These are phyloP conservation scores for Sarcoramphus papa DNA, from an alignment of 2,797 vertebrate genomes.

Conservation along the genomic window DNA sequence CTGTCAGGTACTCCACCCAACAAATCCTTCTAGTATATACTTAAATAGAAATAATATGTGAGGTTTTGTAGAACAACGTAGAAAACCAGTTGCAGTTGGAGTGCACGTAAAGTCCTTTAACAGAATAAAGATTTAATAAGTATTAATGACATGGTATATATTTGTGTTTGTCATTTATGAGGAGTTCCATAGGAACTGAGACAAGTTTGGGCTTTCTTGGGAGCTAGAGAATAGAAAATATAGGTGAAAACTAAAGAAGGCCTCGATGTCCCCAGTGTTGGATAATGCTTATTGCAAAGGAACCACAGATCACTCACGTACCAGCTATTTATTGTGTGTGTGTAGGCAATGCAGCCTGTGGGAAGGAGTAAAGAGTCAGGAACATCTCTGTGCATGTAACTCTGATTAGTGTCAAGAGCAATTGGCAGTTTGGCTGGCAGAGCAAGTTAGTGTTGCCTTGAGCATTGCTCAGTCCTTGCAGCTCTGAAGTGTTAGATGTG, in stretches of 20 bases:
- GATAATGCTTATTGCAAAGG: neutral
- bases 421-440: neutral
- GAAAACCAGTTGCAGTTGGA: neutral
- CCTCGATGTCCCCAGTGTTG: fast-evolving
- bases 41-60: neutral
- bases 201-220: neutral
- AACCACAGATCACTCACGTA: fast-evolving
- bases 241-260: neutral
- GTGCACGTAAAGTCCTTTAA: neutral
- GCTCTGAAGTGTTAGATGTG: neutral
- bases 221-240: neutral
- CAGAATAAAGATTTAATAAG: neutral
- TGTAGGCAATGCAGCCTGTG: neutral
- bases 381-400: neutral
- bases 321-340: neutral
- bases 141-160: too few relatives aligned
- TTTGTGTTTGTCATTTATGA: neutral
- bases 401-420: neutral
- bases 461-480: neutral
- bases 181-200: neutral
- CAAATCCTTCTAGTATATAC: neutral
- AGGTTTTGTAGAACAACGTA: neutral
- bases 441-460: neutral
- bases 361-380: neutral
- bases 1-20: neutral